Evolutionary conservation across 2,888 invertebrate species (phyloP), one percentile per base, ranked within the genome.

Genomic region (Papilio elwesi): DNA sequence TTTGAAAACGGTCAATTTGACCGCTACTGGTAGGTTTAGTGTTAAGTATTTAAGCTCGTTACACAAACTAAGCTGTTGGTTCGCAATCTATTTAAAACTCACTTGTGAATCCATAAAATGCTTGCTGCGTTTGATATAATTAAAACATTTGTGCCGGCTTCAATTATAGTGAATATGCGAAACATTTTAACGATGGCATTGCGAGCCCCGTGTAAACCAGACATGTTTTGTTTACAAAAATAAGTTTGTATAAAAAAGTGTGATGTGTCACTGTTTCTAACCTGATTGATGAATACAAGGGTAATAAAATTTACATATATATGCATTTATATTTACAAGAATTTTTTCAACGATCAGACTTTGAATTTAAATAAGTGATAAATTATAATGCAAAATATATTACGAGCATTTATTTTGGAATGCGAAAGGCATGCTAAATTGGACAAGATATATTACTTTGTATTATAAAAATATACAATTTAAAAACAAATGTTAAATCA

Each of bases 291-390:
- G 49, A 59, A 64, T n/a, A n/a, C 64, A 57, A 49, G 57, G 49
- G 49, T 66, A 48, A 66, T 66, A 51, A 59, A 59, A 71, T 71
- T 67, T 26, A 48, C 55, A 71, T 71, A 62, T 15, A 62, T 69
- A 62, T 59, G 51, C 43, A 62, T 51, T 57, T 47, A 67, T 67
- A 67, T 52, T 62, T 47, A 59, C 48, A 66, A 26, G 38, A 59
- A 16, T 67, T 48, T 66, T 71, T 70, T 7, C 5, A 51, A 15
- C 13, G 4, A 68, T 43, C 15, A 73, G 43, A 15, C 47, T 57
- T 69, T 48, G 51, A 26, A 65, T 65, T 59, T 65, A 69, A 69
- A 69, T 63, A 65, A 69, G 47, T 65, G 52, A 69, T 69, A 59
- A 69, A 69, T 68, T 26, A 57, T 47, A 10, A 65, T 49, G 63